Percentiles rank a stretch among this genome's conserved stretches.
phyloP scores from a whole-genome alignment of 2,888 invertebrate species.

The Steinernema carpocapsae region DNA sequence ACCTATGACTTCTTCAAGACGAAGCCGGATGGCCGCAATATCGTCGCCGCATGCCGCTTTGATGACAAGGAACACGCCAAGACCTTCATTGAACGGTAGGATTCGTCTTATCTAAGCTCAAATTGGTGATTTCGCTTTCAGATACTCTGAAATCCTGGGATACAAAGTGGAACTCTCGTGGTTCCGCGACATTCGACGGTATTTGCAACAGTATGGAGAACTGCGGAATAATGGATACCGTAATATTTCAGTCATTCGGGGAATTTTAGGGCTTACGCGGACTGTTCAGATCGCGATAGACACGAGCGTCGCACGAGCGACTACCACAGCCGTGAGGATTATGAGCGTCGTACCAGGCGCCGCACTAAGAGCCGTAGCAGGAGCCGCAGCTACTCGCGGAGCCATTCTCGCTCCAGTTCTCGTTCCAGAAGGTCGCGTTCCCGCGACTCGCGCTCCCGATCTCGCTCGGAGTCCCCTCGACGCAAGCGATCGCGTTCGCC shows the following conservation, averaged over 20 bases:
- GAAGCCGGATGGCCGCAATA: slow-evolving; percentile 52
- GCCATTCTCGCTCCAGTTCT: background rate
- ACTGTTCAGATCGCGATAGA: background rate
- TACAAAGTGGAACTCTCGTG: slow-evolving; percentile 59
- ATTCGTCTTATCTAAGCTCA: background rate
- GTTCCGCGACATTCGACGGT: slow-evolving; percentile 66
- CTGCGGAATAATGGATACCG: slow-evolving; percentile 2
- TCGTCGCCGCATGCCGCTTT: slow-evolving; percentile 67
- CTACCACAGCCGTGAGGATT: slow-evolving; percentile 9
- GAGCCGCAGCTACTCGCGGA: slow-evolving; percentile 2
- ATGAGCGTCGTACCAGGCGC: background rate
- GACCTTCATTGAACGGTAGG: slow-evolving; percentile 56
- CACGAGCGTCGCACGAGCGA: too few species aligned
- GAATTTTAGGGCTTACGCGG: background rate
- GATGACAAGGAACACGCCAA: slow-evolving; percentile 61
- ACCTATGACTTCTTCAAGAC: slow-evolving; percentile 66
- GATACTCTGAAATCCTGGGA: slow-evolving; percentile 57
- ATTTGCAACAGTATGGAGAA: slow-evolving; percentile 30
- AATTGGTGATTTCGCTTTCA: slow-evolving; percentile 45
- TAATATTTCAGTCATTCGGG: background rate
- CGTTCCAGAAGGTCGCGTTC: background rate
- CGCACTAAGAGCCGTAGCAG: background rate
- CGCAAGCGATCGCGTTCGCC: background rate
- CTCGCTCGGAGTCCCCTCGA: slow-evolving; percentile 6
- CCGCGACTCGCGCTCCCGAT: background rate